phyloP scores from a whole-genome alignment of 2,888 invertebrate genomes.

The Netelia virgata region DNA sequence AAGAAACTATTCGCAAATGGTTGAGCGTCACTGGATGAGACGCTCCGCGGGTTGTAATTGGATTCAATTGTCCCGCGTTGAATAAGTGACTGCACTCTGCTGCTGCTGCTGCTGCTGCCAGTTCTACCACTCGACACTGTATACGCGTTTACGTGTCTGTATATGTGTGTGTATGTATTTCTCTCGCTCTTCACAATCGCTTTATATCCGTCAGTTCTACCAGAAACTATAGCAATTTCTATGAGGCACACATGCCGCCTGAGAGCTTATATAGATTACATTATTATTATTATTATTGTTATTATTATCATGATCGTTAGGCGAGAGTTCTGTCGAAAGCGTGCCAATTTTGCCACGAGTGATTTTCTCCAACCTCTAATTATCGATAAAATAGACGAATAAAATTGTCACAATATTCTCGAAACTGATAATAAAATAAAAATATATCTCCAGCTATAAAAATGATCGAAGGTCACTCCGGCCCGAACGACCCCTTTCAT shows the following conservation, averaged over 20 bases:
- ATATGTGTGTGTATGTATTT: not conserved
- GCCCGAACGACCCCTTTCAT: too few species aligned
- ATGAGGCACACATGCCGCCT: constrained; percentile 75
- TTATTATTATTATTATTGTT: constrained; percentile 20
- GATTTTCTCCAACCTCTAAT: too few species aligned
- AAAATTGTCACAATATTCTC: too few species aligned
- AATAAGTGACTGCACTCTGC: constrained; percentile 83
- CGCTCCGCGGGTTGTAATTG: constrained; percentile 82
- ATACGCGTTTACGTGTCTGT: not conserved
- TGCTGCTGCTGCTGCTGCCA: constrained; percentile 69
- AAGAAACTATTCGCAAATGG: constrained; percentile 45
- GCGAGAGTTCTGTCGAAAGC: too few species aligned
- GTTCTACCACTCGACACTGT: constrained; percentile 49
- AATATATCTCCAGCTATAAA: too few species aligned
- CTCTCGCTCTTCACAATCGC: constrained; percentile 63
- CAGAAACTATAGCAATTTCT: constrained; percentile 70
- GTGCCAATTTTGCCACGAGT: too few species aligned
- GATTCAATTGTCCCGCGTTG: constrained; percentile 85
- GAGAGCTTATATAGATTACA: constrained; percentile 28
- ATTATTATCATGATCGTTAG: not conserved
- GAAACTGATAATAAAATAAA: too few species aligned
- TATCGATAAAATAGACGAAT: too few species aligned
- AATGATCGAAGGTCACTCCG: too few species aligned
- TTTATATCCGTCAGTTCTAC: constrained; percentile 79
- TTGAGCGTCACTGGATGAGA: constrained; percentile 77